Evolutionary conservation across 2,888 invertebrate species (phyloP).

Genomic region (Pocota personata): DNA sequence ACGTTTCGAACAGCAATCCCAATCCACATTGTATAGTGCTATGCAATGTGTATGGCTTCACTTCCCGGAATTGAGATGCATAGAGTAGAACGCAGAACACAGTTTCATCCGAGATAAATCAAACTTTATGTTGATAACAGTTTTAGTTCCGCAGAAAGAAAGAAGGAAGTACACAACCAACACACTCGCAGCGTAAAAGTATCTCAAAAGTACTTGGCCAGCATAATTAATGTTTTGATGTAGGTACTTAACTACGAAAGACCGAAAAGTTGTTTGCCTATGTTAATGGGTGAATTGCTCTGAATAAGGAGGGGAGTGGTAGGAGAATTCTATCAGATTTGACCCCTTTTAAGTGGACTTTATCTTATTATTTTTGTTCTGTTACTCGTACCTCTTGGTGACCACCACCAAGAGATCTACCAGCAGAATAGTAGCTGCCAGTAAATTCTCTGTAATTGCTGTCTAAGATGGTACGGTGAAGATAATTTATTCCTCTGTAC

Average conservation of each 20-base stretch:
- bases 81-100: neutral
- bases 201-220: conserved; percentile 19
- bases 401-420: neutral
- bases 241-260: neutral
- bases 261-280: neutral
- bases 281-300: conserved; percentile 5
- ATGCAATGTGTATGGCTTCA: conserved; percentile 29
- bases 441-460: neutral
- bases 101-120: conserved; percentile 39
- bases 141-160: conserved; percentile 47
- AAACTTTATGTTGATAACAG: conserved; percentile 34
- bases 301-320: neutral
- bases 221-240: conserved; percentile 32
- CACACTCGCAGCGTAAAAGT: neutral
- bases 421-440: neutral
- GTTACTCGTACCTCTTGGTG: conserved; percentile 2
- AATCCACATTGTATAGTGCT: neutral
- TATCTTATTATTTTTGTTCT: conserved; percentile 13
- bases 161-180: conserved; percentile 15
- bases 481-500: neutral
- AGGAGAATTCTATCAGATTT: conserved; percentile 1
- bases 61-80: conserved; percentile 53
- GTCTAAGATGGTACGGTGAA: neutral
- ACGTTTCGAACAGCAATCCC: conserved; percentile 48
- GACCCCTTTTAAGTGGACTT: conserved; percentile 32